Evolutionary conservation across 2,113 vertebrate genomes (phyloP), one percentile per base, ranked within the genome.

Genomic region (Alectura lathami): DNA sequence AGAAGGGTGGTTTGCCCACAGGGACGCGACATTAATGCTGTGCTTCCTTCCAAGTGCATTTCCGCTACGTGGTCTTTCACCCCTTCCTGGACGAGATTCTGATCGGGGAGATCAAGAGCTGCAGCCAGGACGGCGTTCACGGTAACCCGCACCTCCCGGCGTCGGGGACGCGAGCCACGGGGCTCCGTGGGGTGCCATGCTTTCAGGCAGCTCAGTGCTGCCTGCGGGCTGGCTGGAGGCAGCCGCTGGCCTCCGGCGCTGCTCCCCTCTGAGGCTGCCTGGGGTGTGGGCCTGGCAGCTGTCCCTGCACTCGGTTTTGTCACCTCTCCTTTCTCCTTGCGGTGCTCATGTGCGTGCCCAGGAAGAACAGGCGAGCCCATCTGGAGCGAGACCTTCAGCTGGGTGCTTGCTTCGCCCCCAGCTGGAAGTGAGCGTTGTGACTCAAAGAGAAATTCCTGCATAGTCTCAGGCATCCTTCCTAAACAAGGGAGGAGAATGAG

Each of bases 21-120:
- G 3, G 11, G n/a, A 27, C 69, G 4, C 70, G 40, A 78, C 30
- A 1, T 36, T 23, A 66, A 73, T 11, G 57, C 23, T 42, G 43
- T 67, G 11, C 48, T 95, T 83, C 62, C 22, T 78, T 93, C 79
- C 5, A 93, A 99, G 99, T 99, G 84, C 98, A 99, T 93, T 99
- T 99, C 92, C 98, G 99, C 62, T 99, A 99, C 0, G 99, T 99
- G 68, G 99, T 99, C 57, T 99, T 99, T 95, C 99, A 99, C 79
- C 99, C 99, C 0, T 99, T 99, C 96, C 98, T 99, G 94, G 99
- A 99, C 3, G 99, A 99, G 98, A 98, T 99, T 68, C 97, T 99
- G 73, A 96, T 99, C 1, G 99, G 99, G 32, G 98, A 99, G 95
- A 99, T 99, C 83, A 99, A 99, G 96, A 99, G 99, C 97, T 99